Conservation (phyloP, 2,113 vertebrate species). For the Notiomystis cincta region DNA sequence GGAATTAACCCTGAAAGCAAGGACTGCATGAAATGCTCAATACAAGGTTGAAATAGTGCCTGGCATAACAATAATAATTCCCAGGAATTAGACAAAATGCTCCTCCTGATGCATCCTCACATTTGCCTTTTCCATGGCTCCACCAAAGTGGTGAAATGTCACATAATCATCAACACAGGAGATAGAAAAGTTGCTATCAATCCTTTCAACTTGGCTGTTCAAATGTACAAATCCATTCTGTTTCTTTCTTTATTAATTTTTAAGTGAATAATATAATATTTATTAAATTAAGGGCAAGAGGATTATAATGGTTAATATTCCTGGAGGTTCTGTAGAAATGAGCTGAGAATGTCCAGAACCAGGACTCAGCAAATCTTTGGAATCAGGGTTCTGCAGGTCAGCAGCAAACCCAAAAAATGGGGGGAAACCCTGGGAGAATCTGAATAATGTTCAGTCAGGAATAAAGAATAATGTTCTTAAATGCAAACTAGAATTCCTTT, state of each 20-base stretch:
- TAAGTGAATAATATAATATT: not conserved
- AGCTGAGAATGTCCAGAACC: not conserved
- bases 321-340: not conserved
- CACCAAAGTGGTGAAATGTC: not conserved
- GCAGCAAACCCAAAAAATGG: not conserved
- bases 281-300: not conserved
- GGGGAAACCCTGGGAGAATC: not conserved
- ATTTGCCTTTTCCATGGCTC: not conserved
- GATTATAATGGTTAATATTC: not conserved
- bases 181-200: not conserved
- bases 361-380: not conserved
- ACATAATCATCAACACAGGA: not conserved
- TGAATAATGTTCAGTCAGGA: not conserved
- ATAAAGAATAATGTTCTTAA: not conserved
- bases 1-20: not conserved
- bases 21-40: not conserved
- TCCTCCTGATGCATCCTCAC: not conserved
- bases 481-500: not conserved
- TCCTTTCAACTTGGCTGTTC: constrained; percentile 18
- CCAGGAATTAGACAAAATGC: not conserved
- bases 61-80: not conserved
- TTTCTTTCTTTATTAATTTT: not conserved
- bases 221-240: not conserved
- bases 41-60: not conserved
- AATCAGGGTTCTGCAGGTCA: not conserved